A percentile compares a stretch with the other conserved stretches of the same genome.
These are phyloP conservation scores for Neodiprion lecontei DNA, from an alignment of 1,140 invertebrate species.

Conservation along the genomic window DNA sequence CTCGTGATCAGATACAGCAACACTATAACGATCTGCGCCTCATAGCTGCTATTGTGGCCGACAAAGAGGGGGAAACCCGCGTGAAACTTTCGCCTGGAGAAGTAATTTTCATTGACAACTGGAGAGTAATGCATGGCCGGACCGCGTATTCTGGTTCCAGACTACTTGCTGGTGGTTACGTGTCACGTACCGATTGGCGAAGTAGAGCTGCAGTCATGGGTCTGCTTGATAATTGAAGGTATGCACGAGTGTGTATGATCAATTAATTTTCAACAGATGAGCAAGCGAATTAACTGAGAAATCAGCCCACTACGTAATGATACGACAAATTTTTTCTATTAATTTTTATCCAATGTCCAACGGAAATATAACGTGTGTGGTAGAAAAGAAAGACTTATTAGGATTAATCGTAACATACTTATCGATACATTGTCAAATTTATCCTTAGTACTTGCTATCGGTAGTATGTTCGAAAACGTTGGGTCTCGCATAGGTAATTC, in stretches of 20 bases:
- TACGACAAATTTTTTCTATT: no score
- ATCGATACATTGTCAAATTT: no score
- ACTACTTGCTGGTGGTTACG: conserved; percentile 67
- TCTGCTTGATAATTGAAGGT: conserved; percentile 40
- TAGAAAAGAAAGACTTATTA: no score
- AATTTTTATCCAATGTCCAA: no score
- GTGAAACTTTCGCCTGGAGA: conserved; percentile 70
- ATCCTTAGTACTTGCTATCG: no score
- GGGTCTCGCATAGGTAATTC: no score
- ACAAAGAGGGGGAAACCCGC: conserved; percentile 62
- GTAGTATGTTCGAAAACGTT: no score
- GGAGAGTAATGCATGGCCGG: conserved; percentile 76
- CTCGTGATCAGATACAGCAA: conserved; percentile 57
- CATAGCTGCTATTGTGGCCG: conserved; percentile 65
- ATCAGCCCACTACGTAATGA: no score
- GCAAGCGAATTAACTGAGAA: no score
- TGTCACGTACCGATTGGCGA: conserved; percentile 68
- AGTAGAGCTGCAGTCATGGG: conserved; percentile 63
- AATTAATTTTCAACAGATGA: not conserved
- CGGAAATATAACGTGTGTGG: no score
- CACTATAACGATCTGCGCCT: conserved; percentile 70
- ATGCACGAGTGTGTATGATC: not conserved
- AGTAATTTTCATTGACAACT: conserved; percentile 78
- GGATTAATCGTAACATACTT: no score
- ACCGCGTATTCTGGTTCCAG: conserved; percentile 68